Conservation (phyloP, 2,888 invertebrate genomes). For the Cheilosia vernalis region DNA sequence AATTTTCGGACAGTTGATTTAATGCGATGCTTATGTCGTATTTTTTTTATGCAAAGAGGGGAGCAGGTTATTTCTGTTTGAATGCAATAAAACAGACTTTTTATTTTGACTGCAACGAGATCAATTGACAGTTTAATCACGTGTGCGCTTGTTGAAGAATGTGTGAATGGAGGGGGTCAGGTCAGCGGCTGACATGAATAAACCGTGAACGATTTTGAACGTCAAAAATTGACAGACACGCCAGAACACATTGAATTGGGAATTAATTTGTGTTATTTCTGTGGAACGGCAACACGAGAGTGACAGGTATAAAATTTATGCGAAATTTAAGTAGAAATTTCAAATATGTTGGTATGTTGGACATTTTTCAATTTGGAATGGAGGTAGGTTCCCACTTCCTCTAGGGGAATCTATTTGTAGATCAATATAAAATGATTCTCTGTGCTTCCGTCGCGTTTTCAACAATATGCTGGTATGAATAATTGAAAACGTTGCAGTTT, state of each 20-base stretch:
- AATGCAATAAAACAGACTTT: slow-evolving; percentile 65
- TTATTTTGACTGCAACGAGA: slow-evolving; percentile 28
- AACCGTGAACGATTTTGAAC: neutral
- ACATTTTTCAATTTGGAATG: neutral
- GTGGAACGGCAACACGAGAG: neutral
- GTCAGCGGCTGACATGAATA: neutral
- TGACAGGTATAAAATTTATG: neutral
- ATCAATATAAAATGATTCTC: no score
- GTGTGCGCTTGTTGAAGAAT: slow-evolving; percentile 18
- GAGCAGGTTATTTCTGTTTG: slow-evolving; percentile 51
- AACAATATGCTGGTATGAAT: no score
- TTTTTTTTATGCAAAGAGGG: slow-evolving; percentile 10
- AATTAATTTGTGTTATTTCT: slow-evolving; percentile 17
- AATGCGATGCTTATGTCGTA: slow-evolving; percentile 72
- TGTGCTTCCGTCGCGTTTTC: no score
- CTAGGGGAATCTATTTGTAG: no score
- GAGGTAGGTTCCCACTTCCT: no score
- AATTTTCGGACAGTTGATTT: slow-evolving; percentile 73
- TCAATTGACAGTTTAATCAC: slow-evolving; percentile 64
- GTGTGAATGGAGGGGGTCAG: neutral
- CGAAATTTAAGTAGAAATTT: neutral
- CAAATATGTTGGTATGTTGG: neutral
- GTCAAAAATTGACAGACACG: slow-evolving; percentile 36
- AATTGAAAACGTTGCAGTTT: no score
- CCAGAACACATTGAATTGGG: slow-evolving; percentile 31